phyloP scores from a whole-genome alignment of 2,797 vertebrate genomes.

The Pseudomugil tenellus region DNA sequence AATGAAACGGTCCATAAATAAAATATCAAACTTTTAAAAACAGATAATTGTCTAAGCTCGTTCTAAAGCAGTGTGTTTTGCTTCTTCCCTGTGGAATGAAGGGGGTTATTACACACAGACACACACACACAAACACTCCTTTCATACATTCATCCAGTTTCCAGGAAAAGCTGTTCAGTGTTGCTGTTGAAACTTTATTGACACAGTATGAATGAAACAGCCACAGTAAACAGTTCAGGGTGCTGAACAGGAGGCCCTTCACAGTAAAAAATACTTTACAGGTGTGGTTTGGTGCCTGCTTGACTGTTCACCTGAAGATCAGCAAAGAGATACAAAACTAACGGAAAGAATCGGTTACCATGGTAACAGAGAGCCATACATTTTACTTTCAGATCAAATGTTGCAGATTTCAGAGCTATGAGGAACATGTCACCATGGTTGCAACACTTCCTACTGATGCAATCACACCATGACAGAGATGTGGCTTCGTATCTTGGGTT shows the following conservation, averaged over 20 bases:
- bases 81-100: constrained; percentile 6
- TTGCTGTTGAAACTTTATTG: constrained; percentile 41
- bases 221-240: background rate
- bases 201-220: constrained; percentile 25
- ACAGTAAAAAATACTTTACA: constrained; percentile 5
- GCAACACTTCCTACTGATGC: no score
- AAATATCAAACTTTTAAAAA: no score
- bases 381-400: no score
- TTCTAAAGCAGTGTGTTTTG: constrained; percentile 4
- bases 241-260: constrained; percentile 17
- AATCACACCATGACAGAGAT: no score
- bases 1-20: no score
- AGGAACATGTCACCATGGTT: no score
- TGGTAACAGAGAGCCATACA: no score
- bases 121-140: background rate
- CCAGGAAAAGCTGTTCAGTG: background rate
- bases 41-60: background rate
- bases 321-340: no score
- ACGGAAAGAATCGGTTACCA: no score
- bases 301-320: no score
- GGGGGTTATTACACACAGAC: constrained; percentile 6
- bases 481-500: no score
- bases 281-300: constrained; percentile 1
- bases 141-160: constrained; percentile 27
- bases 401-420: no score